Base-by-base conservation (phyloP, 2,113 vertebrate species). In the Solea solea region DNA sequence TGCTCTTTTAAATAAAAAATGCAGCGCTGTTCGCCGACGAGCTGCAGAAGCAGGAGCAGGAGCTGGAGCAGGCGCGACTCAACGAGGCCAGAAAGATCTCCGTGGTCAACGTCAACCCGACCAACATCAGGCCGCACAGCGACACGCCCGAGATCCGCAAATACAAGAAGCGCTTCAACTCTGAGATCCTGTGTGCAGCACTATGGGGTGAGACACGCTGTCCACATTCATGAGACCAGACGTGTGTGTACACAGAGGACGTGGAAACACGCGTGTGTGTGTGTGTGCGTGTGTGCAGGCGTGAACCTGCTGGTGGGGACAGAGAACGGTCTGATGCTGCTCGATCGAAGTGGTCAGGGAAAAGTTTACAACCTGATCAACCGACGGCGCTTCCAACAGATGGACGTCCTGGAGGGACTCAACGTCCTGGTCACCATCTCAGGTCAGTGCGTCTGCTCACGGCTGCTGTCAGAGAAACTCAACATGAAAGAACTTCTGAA, bases 101-200 rank as follows among this genome's bases (percentile, higher is more conserved):
- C 0, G 96, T 99, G 91, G 97, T 99, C 86, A 99, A 99, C 8
- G 98, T 99, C 69, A 99, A 99, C 86, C 98, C 98, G 65, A 99
- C 97, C 82, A 99, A 99, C 93, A 99, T 99, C 89, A 91, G 97
- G 1, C 98, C 98, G 40, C 98, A 99, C 90, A 99, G 96, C 2
- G 98, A 99, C 91, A 98, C 98, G 2, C 97, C 98, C 0, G 98
- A 99, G 94, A 99, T 99, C 85, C 96, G 98, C 21, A 99, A 99
- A 72, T 99, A 99, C 90, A 99, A 99, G 94, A 99, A 99, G 55
- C 96, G 98, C 78, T 99, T 99, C 94, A 99, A 99, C 92, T 99
- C 98, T 0, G 98, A 99, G 94, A 99, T 99, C 81, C 95, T 99
- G 16, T 99, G 98, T 57, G 98, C 98, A 0, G 98, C 98, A 13